These are phyloP conservation scores for Hydrochoerus hydrochaeris DNA, from an alignment of 2,113 vertebrate species.

Conservation along the genomic window DNA sequence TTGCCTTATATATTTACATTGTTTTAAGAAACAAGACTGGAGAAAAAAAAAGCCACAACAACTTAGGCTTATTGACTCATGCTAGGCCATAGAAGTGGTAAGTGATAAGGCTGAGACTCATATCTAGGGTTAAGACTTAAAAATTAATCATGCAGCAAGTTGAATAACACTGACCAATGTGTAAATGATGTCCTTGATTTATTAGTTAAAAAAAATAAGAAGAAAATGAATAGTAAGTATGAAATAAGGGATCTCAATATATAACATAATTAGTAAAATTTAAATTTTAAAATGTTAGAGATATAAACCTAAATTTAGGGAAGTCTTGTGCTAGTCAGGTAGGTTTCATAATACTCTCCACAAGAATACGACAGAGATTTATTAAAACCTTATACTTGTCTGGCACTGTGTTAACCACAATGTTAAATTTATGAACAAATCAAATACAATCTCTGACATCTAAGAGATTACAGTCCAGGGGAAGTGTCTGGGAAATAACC, in stretches of 20 bases:
- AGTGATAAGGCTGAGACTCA: neutral
- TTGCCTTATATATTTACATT: neutral
- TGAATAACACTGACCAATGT: neutral
- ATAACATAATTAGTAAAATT: neutral
- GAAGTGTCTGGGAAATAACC: neutral
- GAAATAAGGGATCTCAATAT: constrained; percentile 5
- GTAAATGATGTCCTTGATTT: neutral
- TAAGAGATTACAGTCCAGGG: neutral
- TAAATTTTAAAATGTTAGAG: neutral
- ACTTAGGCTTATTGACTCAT: neutral
- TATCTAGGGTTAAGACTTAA: neutral
- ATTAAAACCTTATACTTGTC: neutral
- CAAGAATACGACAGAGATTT: neutral
- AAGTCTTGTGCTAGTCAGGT: neutral
- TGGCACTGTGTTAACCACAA: neutral
- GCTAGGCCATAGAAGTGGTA: neutral
- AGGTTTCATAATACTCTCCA: neutral
- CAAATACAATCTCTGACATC: neutral
- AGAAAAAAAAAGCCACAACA: neutral
- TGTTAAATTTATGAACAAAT: neutral
- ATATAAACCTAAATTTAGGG: neutral
- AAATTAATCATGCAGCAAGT: neutral
- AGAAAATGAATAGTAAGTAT: neutral
- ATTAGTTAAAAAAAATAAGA: neutral
- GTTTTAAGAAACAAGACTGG: neutral